Evolutionary conservation across 1,140 invertebrate genomes (phyloP).

Genomic region (Zaprionus nigranus): DNA sequence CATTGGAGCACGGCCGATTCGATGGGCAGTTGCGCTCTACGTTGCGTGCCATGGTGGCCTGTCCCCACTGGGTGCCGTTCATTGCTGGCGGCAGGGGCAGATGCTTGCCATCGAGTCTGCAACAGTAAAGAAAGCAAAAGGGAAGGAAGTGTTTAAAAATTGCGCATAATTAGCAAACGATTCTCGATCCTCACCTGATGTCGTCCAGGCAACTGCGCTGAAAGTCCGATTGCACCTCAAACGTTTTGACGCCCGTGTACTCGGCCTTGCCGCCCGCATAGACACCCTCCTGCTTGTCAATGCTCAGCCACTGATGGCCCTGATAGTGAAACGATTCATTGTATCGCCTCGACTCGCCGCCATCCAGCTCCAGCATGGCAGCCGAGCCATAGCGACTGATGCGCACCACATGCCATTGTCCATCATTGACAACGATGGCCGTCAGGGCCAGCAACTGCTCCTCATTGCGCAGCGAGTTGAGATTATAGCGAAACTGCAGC

Average conservation of each 20-base stretch:
- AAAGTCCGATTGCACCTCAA: constrained; percentile 88
- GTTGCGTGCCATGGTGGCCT: constrained; percentile 86
- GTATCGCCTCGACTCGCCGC: constrained; percentile 89
- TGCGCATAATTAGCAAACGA: constrained; percentile 18
- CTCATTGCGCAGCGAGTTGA: constrained; percentile 87
- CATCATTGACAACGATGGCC: constrained; percentile 88
- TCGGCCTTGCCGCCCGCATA: constrained; percentile 89
- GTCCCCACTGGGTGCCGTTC: constrained; percentile 88
- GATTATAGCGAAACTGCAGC: constrained; percentile 87
- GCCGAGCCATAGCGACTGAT: constrained; percentile 88
- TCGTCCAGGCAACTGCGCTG: constrained; percentile 85
- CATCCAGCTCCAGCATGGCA: constrained; percentile 88
- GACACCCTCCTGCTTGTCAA: constrained; percentile 88
- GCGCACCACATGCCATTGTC: constrained; percentile 89
- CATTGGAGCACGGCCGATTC: constrained; percentile 87
- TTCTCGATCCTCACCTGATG: constrained; percentile 72
- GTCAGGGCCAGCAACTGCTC: constrained; percentile 87
- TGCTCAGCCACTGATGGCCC: constrained; percentile 87
- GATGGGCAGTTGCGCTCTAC: constrained; percentile 86
- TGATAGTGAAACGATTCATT: constrained; percentile 88
- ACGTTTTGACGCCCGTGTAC: constrained; percentile 87
- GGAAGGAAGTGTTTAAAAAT: not conserved
- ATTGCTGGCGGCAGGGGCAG: constrained; percentile 88
- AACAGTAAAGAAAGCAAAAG: constrained; percentile 77
- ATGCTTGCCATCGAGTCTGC: constrained; percentile 88